A percentile compares a stretch with the other conserved stretches of the same genome.
Evolutionary conservation across 2,797 vertebrate species (phyloP).

Genomic region (Esox masquinongy): DNA sequence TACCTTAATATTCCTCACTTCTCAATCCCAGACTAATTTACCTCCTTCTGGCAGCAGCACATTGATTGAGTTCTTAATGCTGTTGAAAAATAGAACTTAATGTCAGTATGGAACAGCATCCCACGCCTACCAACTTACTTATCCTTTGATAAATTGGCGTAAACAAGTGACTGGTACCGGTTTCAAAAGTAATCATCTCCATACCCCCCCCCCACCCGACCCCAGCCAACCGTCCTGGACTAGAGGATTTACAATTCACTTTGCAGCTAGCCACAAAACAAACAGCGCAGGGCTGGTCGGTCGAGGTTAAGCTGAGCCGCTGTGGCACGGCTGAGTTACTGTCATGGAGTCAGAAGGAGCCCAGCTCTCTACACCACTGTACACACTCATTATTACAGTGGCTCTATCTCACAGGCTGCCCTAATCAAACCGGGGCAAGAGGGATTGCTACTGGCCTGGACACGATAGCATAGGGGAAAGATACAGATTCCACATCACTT

Average conservation of each 20-base stretch:
- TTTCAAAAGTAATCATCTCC: background rate
- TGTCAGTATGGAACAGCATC: background rate
- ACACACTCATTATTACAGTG: background rate
- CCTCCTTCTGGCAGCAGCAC: background rate
- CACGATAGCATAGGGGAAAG: conserved; percentile 11
- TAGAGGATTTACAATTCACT: conserved; percentile 63
- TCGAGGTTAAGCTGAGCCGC: conserved; percentile 43
- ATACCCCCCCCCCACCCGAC: conserved; percentile 35
- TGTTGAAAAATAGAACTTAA: background rate
- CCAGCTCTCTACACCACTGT: conserved; percentile 36
- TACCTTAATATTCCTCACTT: background rate
- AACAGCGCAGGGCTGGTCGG: conserved; percentile 58
- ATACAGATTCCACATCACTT: conserved; percentile 34
- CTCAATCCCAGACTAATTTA: background rate
- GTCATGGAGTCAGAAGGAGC: conserved; percentile 40
- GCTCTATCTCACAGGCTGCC: too few species aligned
- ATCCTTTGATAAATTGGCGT: background rate
- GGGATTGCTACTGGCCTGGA: background rate
- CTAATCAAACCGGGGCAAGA: too few species aligned
- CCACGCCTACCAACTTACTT: background rate
- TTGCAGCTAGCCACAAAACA: conserved; percentile 52
- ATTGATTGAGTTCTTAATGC: background rate
- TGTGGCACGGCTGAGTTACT: conserved; percentile 61
- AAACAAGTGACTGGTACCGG: background rate
- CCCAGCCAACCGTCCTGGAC: conserved; percentile 17